Conservation (phyloP, 1,140 invertebrate genomes). For the Capitella teleta region DNA sequence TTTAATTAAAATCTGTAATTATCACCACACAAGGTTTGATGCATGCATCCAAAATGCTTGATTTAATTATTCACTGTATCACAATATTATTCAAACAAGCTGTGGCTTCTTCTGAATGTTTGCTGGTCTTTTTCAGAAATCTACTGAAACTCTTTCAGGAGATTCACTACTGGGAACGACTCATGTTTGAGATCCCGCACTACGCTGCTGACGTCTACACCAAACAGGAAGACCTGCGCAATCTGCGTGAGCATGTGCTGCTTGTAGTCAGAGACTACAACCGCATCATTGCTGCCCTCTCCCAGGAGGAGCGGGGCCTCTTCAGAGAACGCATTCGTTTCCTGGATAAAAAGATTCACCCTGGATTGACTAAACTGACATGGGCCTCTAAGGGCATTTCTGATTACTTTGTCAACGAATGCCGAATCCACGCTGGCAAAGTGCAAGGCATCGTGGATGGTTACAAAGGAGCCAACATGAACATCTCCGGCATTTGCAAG, state of each 20-base stretch:
- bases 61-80: too few relatives aligned
- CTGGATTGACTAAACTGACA: conserved; percentile 64
- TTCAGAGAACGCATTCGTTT: conserved; percentile 49
- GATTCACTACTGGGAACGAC: conserved; percentile 55
- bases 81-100: neutral
- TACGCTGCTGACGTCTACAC: conserved; percentile 48
- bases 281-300: conserved; percentile 53
- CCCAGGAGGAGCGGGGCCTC: conserved; percentile 46
- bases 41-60: too few relatives aligned
- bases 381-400: conserved; percentile 60
- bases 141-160: conserved; percentile 55
- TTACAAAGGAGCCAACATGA: conserved; percentile 65
- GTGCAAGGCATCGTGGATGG: conserved; percentile 61
- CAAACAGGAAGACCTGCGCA: conserved; percentile 52
- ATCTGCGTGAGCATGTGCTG: conserved; percentile 61
- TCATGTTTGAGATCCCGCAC: conserved; percentile 55
- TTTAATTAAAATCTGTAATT: too few relatives aligned
- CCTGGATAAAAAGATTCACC: conserved; percentile 63
- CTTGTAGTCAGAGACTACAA: conserved; percentile 69
- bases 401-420: conserved; percentile 67
- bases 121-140: conserved; percentile 24
- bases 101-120: neutral
- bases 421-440: conserved; percentile 55
- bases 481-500: conserved; percentile 62
- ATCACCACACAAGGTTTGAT: too few relatives aligned